phyloP scores from a whole-genome alignment of 1,140 invertebrate species.

The Sycobia sp. region DNA sequence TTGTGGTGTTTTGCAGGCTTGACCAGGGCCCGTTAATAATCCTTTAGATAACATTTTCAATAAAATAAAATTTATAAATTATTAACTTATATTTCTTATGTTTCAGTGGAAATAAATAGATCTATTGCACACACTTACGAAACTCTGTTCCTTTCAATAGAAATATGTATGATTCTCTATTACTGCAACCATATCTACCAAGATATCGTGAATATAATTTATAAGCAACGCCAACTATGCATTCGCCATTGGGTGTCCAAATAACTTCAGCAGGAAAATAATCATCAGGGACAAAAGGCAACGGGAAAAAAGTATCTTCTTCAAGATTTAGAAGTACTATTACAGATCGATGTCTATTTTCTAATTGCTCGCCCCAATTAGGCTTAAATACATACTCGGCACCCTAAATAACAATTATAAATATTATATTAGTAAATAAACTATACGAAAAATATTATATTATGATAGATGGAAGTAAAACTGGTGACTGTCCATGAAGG shows the following conservation, averaged over 20 bases:
- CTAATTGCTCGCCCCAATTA: slow-evolving; percentile 83
- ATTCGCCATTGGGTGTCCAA: slow-evolving; percentile 70
- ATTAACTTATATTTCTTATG: background rate
- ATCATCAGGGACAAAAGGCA: slow-evolving; percentile 66
- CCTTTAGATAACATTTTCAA: slow-evolving; percentile 35
- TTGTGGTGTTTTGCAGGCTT: slow-evolving; percentile 64
- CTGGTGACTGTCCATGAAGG: too few relatives aligned
- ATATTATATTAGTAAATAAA: too few relatives aligned
- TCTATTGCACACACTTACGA: slow-evolving; percentile 55
- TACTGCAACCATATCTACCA: slow-evolving; percentile 82
- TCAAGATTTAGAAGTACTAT: slow-evolving; percentile 71
- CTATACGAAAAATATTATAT: too few relatives aligned
- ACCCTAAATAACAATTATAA: slow-evolving; percentile 63
- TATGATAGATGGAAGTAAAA: too few relatives aligned
- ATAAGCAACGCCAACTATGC: slow-evolving; percentile 75
- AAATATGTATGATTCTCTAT: slow-evolving; percentile 71
- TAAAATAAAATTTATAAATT: too few relatives aligned
- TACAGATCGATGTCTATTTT: slow-evolving; percentile 70
- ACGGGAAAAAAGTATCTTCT: slow-evolving; percentile 62
- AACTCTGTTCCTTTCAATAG: slow-evolving; percentile 62
- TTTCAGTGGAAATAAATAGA: background rate
- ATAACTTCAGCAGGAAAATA: slow-evolving; percentile 70
- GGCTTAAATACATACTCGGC: slow-evolving; percentile 72
- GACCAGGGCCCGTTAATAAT: slow-evolving; percentile 56
- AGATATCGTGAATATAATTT: slow-evolving; percentile 71